A percentile compares a stretch with the other conserved stretches of the same genome.
Conservation (phyloP, 2,888 invertebrate genomes). For the Dasysyrphus albostriatus region DNA sequence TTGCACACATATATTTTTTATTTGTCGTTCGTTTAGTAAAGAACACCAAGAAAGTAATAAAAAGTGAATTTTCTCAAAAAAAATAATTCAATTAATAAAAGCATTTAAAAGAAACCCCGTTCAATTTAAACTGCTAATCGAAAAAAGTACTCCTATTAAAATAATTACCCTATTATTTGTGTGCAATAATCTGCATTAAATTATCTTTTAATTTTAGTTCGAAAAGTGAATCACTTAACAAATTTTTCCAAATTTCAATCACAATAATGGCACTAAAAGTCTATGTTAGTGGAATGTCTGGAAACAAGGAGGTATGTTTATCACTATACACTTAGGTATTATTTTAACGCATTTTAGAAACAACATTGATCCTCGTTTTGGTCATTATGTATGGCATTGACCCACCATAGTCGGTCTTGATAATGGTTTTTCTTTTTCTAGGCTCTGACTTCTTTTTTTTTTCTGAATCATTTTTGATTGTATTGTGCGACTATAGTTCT, state of each 20-base stretch:
- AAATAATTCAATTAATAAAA: slow-evolving; percentile 36
- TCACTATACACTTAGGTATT: slow-evolving; percentile 22
- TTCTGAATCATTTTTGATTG: slow-evolving; percentile 59
- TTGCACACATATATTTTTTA: slow-evolving; percentile 54
- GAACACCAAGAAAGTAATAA: slow-evolving; percentile 42
- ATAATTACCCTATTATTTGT: not conserved
- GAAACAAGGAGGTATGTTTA: slow-evolving; percentile 94
- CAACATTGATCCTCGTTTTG: slow-evolving; percentile 49
- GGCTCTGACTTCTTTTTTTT: slow-evolving; percentile 41
- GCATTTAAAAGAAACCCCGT: slow-evolving; percentile 32
- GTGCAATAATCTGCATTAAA: slow-evolving; percentile 30
- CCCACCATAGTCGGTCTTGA: slow-evolving; percentile 66
- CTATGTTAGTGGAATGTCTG: slow-evolving; percentile 96
- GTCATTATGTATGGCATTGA: slow-evolving; percentile 73
- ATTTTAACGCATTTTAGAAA: slow-evolving; percentile 41
- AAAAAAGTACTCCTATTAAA: not conserved
- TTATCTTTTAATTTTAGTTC: slow-evolving; percentile 20
- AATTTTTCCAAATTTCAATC: slow-evolving; percentile 55
- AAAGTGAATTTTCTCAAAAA: slow-evolving; percentile 40
- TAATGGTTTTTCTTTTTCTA: slow-evolving; percentile 61
- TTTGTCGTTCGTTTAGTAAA: slow-evolving; percentile 68
- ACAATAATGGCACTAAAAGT: slow-evolving; percentile 93
- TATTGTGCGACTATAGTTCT: slow-evolving; percentile 44
- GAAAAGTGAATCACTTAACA: slow-evolving; percentile 64
- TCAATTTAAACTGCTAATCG: slow-evolving; percentile 3